These are phyloP conservation scores for Platycnemis pennipes DNA, from an alignment of 2,888 invertebrate species.

Conservation along the genomic window DNA sequence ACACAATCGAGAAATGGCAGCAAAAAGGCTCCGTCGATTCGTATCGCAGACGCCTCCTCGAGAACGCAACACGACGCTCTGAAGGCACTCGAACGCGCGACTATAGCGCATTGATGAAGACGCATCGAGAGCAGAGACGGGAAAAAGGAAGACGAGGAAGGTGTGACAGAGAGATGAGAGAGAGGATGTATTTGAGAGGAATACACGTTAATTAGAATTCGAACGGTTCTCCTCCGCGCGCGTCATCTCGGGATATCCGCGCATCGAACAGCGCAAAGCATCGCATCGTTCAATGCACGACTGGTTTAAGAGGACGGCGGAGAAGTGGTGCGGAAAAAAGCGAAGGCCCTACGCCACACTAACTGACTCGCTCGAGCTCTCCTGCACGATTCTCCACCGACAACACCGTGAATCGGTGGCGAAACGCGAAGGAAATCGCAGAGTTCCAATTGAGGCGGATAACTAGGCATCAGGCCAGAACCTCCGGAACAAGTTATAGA, in stretches of 20 bases:
- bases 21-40: background rate
- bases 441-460: too few relatives aligned
- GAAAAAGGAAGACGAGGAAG: background rate
- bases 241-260: background rate
- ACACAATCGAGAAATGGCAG: background rate
- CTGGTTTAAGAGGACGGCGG: conserved; percentile 20
- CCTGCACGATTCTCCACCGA: too few relatives aligned
- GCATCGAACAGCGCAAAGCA: background rate
- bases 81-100: background rate
- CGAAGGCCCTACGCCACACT: background rate
- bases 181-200: conserved; percentile 1
- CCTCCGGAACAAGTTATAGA: too few relatives aligned
- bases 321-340: conserved; percentile 12
- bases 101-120: background rate
- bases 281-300: background rate
- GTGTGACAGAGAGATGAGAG: background rate
- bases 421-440: too few relatives aligned
- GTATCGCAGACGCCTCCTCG: background rate
- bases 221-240: conserved; percentile 4
- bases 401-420: too few relatives aligned
- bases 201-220: background rate
- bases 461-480: too few relatives aligned
- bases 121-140: background rate
- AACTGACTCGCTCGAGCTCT: background rate
- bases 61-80: background rate